Percentiles rank a stretch among this genome's conserved stretches.
Evolutionary conservation across 2,888 invertebrate species (phyloP).

Genomic region (Synergus japonicus): DNA sequence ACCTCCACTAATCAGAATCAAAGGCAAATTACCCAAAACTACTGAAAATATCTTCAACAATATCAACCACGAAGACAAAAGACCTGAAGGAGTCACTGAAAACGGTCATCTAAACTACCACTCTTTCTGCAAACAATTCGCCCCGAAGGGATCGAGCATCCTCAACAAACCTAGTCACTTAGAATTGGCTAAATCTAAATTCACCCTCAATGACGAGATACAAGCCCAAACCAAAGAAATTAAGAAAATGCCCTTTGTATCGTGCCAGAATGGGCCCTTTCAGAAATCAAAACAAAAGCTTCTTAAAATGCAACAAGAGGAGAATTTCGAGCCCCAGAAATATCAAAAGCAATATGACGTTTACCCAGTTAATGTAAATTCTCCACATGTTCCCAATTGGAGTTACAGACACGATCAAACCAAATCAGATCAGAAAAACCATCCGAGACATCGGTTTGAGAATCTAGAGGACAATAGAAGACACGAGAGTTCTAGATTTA

Average conservation of each 20-base stretch:
- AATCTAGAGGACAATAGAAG: background rate
- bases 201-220: conserved; percentile 40
- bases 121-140: conserved; percentile 67
- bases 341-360: conserved; percentile 49
- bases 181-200: conserved; percentile 46
- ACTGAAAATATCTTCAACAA: conserved; percentile 42
- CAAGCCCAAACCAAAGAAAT: conserved; percentile 45
- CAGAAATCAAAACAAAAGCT: conserved; percentile 52
- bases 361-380: conserved; percentile 44
- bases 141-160: conserved; percentile 51
- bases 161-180: conserved; percentile 49
- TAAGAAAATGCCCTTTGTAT: conserved; percentile 38
- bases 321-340: conserved; percentile 49
- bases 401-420: conserved; percentile 35
- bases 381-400: background rate
- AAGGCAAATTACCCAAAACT: conserved; percentile 53
- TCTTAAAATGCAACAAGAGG: conserved; percentile 41
- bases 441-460: conserved; percentile 31
- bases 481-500: conserved; percentile 18
- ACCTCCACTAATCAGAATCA: conserved; percentile 47
- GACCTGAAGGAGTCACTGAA: conserved; percentile 51
- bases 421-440: conserved; percentile 42
- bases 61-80: conserved; percentile 21
- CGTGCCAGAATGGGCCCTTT: conserved; percentile 42
- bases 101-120: conserved; percentile 66